Percentiles rank a stretch among this genome's conserved stretches.
These are phyloP conservation scores for Drymonia ruficornis DNA, from an alignment of 2,888 invertebrate genomes.

Conservation along the genomic window DNA sequence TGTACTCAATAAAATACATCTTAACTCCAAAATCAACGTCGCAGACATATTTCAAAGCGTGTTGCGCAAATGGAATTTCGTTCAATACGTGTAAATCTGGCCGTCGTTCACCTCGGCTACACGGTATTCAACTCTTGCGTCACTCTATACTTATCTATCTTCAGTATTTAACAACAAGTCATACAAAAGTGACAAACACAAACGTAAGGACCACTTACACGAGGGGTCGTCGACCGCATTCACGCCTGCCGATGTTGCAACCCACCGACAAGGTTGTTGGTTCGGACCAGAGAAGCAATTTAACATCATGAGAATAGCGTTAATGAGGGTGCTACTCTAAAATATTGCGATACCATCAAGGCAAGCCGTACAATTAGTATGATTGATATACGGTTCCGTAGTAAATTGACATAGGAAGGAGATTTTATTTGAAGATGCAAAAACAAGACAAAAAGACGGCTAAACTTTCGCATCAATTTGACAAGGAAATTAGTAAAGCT, in stretches of 20 bases:
- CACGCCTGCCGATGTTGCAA: constrained; percentile 62
- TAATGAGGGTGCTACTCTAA: constrained; percentile 10
- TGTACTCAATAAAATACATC: neutral
- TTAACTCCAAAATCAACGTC: neutral
- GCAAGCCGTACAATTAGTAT: neutral
- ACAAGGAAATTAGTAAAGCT: neutral
- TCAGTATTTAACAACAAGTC: constrained; percentile 43
- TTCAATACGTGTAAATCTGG: constrained; percentile 17
- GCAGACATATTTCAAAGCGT: constrained; percentile 7
- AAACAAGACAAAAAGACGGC: neutral
- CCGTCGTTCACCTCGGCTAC: constrained; percentile 26
- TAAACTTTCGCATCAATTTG: neutral
- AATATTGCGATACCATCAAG: neutral
- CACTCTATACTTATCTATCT: constrained; percentile 33
- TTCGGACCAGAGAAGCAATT: constrained; percentile 29
- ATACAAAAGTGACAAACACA: constrained; percentile 59
- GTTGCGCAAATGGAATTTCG: constrained; percentile 18
- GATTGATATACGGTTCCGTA: neutral
- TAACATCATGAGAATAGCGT: constrained; percentile 29
- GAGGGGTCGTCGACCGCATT: constrained; percentile 62
- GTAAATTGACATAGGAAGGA: neutral
- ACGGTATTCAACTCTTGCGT: constrained; percentile 31
- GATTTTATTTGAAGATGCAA: neutral
- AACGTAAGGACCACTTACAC: constrained; percentile 61
- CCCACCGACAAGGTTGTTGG: constrained; percentile 60